Base-by-base conservation (phyloP, 2,113 vertebrate genomes). In the Panurus biarmicus region DNA sequence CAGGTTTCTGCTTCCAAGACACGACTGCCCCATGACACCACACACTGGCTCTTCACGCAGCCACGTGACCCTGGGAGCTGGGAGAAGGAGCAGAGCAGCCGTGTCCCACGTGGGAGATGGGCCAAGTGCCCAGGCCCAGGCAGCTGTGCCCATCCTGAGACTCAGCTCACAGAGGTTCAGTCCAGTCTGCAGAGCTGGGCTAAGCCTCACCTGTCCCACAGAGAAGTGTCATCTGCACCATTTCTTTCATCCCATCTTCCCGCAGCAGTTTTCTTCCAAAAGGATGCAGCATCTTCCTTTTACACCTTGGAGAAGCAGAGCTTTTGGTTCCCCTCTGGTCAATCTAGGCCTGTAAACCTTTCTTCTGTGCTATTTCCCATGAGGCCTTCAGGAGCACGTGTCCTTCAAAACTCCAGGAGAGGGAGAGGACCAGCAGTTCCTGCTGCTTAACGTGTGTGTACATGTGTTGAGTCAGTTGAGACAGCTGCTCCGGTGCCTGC, bases 1-100 rank as follows among this genome's bases (percentile, higher is more conserved):
- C 16, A 36, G 79, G 29, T 18, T 64, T 64, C 79, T 85, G 53
- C 31, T 57, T 79, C 77, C 57, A 40, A 54, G 62, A 40, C 2
- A 6, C 1, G 0, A 9, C 21, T 21, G n/a, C 29, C 47, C 44
- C 54, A 8, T 9, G 56, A 57, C 45, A 65, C 20, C 33, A 7
- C 23, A 24, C 0, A 0, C 62, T 28, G 15, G 26, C 10, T 71
- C 50, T 76, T 19, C 81, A 65, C 7, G 5, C 5, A 28, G 15
- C 28, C 38, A 35, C 17, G 3, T 8, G 71, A 17, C 10, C 0
- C 54, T n/a, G 65, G 3, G 8, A 42, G 66, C 53, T 42, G 53
- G 35, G 36, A 94, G 57, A 40, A n/a, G 61, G 40, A n/a, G 17
- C 26, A 18, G 48, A 78, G n/a, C 61, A 45, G 56, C 47, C 6